Evolutionary conservation across 2,797 vertebrate genomes (phyloP), one percentile per base, ranked within the genome.

Genomic region (Champsocephalus gunnari): DNA sequence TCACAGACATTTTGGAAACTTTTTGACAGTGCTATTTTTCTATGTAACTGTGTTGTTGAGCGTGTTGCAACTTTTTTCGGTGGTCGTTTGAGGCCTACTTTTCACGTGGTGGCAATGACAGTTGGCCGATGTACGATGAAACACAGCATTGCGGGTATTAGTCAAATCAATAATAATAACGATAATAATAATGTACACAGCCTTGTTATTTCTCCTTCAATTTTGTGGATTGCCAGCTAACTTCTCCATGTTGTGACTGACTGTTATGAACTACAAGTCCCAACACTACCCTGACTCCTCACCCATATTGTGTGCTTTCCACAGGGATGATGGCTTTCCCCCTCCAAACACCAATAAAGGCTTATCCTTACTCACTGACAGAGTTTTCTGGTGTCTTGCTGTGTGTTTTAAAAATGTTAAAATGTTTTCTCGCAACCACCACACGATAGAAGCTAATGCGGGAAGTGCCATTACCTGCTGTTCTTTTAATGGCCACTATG

Each of bases 1-100:
- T 92, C 89, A 71, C 88, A 88, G 82, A 91, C 48, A 64, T 89
- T 90, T 91, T 87, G 84, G 87, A 87, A 90, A 93, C 92, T 88
- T 91, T 94, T 92, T 85, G 80, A 90, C 92, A 93, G 88, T 93
- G 89, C 79, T 94, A 94, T 94, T 95, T 95, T 95, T 94, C 88
- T 95, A 94, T 94, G 90, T 93, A 82, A 85, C 77, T 87, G 89
- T 94, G 89, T 90, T 92, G 84, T 92, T 83, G 81, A 89, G 75
- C 76, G 86, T 90, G 82, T 79, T 88, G 34, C 73, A 62, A 81
- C 64, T 85, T 91, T 87, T 77, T 79, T 71, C 65, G 82, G 87
- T 28, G 73, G 86, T 77, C 65, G 79, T 89, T 89, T 76, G 84
- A 80, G 60, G 77, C 86, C 75, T 71, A 11, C 80, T 69, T 73